Evolutionary conservation across 2,113 vertebrate species (phyloP).

Genomic region (Lycaon pictus): DNA sequence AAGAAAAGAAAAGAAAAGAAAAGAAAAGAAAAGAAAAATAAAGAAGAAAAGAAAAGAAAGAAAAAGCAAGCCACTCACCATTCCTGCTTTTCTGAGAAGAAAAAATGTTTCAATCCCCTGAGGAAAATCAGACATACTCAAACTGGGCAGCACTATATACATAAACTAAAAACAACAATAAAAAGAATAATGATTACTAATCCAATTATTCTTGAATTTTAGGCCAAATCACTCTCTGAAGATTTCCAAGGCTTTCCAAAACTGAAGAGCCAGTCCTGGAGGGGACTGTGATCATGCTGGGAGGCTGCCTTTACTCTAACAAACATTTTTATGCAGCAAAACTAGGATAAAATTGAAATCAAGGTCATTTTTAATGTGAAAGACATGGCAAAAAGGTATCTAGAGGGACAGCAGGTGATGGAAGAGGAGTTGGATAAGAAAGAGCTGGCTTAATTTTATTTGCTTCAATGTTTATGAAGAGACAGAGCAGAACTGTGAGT

Average conservation of each 20-base stretch:
- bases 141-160: background rate
- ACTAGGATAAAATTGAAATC: constrained; percentile 22
- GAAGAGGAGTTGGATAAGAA: background rate
- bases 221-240: background rate
- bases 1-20: background rate
- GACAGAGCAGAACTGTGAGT: background rate
- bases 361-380: background rate
- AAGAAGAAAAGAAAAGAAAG: background rate
- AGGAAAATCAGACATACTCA: background rate
- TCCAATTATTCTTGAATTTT: background rate
- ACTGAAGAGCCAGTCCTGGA: background rate
- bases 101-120: background rate
- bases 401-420: background rate
- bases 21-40: background rate
- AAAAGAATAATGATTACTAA: background rate
- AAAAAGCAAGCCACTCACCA: background rate
- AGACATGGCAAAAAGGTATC: constrained; percentile 4
- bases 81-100: background rate
- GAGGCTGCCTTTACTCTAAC: background rate
- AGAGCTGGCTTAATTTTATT: background rate
- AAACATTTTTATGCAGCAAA: background rate
- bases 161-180: background rate
- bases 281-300: background rate
- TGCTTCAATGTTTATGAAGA: background rate
- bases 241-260: background rate